Evolutionary conservation across 1,140 invertebrate species (phyloP).

Genomic region (Camponotus floridanus): DNA sequence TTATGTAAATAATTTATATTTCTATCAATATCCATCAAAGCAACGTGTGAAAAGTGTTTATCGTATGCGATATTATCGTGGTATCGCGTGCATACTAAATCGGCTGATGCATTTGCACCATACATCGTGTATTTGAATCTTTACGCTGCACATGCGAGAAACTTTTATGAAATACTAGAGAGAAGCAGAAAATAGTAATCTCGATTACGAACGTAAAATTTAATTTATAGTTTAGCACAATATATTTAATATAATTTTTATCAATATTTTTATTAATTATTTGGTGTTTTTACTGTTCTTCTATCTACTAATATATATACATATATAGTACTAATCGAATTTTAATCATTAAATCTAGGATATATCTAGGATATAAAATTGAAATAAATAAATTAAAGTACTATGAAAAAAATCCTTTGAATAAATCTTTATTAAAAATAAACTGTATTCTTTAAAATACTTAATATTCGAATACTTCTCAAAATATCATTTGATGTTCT

Average conservation of each 20-base stretch:
- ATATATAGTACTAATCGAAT: neutral
- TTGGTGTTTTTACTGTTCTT: neutral
- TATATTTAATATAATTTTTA: neutral
- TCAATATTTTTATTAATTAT: neutral
- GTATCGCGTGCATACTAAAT: conserved; percentile 57
- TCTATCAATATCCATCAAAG: conserved; percentile 58
- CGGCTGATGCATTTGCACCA: neutral
- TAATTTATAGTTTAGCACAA: neutral
- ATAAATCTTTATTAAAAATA: neutral
- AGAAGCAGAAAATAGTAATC: neutral
- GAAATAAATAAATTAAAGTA: neutral
- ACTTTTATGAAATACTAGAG: conserved; percentile 8
- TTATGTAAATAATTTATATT: neutral
- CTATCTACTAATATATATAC: neutral
- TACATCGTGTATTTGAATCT: conserved; percentile 53
- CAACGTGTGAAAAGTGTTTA: conserved; percentile 33
- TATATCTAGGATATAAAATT: neutral
- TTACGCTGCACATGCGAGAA: conserved; percentile 44
- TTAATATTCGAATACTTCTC: neutral
- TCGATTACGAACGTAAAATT: conserved; percentile 13
- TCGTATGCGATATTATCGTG: conserved; percentile 7
- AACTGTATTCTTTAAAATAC: neutral
- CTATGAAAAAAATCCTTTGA: neutral
- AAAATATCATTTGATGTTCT: neutral
- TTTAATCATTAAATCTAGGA: neutral